Evolutionary conservation across 1,140 invertebrate species (phyloP), one percentile per base, ranked within the genome.

Genomic region (Cherax quadricarinatus): DNA sequence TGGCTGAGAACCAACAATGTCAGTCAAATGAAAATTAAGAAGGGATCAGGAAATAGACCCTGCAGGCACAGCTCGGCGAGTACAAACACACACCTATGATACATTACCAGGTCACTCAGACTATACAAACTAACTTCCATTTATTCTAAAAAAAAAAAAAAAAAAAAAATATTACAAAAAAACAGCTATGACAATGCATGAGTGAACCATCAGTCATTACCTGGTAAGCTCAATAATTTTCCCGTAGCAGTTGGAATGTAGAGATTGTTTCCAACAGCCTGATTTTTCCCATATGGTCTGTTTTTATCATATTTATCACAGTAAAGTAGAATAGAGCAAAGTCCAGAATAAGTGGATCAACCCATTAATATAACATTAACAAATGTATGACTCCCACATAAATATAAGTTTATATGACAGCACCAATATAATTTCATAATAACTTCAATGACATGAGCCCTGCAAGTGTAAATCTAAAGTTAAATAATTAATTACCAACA

Each of bases 211-310:
- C 24, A 75, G 30, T n/a, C 24, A 30, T 75, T 21, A n/a, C 24
- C n/a, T 30, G n/a, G 70, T 10, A 30, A 75, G 70, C 24, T 75
- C 70, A 30, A 70, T 9, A 75, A 10, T 5, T 30, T 75, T 30
- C 70, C 70, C 24, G 70, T 24, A 75, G 24, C 70, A 75, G n/a
- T 75, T 30, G 70, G 70, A 75, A 75, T 75, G 70, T 75, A 21
- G 24, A 30, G 70, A 75, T 75, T 9, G 24, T 30, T 75, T 75
- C 70, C 70, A 24, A 75, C 70, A 24, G 24, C 24, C 9, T 30
- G 21, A 30, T 10, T 75, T 70, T 75, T 30, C 70, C 16, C 3
- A n/a, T 6, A 21, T 21, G 30, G 30, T 18, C 6, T 6, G 66
- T 30, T 9, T 10, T 21, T 75, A 75, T 4, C 21, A 75, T 12